phyloP scores from a whole-genome alignment of 1,140 invertebrate genomes.

The Acyrthosiphon pisum region DNA sequence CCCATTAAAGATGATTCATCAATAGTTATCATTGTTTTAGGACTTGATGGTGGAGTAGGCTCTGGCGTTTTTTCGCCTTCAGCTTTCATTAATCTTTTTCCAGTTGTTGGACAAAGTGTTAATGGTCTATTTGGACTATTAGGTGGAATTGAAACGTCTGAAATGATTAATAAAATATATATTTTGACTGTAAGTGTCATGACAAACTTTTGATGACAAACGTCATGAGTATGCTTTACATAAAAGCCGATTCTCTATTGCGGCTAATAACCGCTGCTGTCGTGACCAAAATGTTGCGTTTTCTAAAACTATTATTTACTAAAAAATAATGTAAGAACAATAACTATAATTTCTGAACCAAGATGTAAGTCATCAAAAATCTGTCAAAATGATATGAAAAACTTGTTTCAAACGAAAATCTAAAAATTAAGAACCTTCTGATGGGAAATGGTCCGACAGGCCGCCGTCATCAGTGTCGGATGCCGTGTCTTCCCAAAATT shows the following conservation, averaged over 20 bases:
- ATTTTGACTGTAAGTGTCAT: constrained; percentile 16
- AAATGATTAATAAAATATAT: constrained; percentile 25
- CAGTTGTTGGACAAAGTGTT: constrained; percentile 73
- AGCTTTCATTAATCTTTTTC: constrained; percentile 72
- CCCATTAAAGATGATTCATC: constrained; percentile 3
- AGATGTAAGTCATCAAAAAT: constrained; percentile 57
- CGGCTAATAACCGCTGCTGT: constrained; percentile 53
- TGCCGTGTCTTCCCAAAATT: constrained; percentile 56
- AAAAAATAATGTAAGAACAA: background rate
- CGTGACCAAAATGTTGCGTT: constrained; percentile 32
- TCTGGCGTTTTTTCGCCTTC: constrained; percentile 68
- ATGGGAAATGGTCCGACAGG: constrained; percentile 57
- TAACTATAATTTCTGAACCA: constrained; percentile 32
- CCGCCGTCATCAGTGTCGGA: constrained; percentile 54
- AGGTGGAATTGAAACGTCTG: constrained; percentile 65
- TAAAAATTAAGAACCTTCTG: constrained; percentile 54
- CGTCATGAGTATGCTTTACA: constrained; percentile 46
- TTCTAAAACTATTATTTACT: constrained; percentile 23
- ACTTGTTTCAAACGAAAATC: constrained; percentile 47
- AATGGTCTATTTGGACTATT: constrained; percentile 73
- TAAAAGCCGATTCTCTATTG: background rate
- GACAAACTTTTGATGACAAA: constrained; percentile 57
- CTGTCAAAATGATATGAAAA: constrained; percentile 52
- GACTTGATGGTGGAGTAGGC: constrained; percentile 61
- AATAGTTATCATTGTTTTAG: constrained; percentile 57